These are phyloP conservation scores for Tragelaphus buxtoni DNA, from an alignment of 2,113 vertebrate genomes.

Conservation along the genomic window DNA sequence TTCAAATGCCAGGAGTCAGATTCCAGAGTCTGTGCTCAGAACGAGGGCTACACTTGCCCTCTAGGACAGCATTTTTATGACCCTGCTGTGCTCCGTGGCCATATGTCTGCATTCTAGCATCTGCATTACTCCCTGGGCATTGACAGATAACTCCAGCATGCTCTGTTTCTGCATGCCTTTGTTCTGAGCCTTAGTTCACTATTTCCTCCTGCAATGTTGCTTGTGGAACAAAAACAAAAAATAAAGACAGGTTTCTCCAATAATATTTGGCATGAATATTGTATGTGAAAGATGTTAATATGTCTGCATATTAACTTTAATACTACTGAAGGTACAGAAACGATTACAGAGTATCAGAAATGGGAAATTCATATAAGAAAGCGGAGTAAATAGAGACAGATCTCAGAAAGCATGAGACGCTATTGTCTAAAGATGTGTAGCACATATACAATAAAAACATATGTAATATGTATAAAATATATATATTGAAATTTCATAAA, in stretches of 20 bases:
- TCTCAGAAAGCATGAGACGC: background rate
- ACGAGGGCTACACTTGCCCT: rapidly evolving
- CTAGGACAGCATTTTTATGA: background rate
- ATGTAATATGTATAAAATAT: background rate
- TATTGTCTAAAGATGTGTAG: background rate
- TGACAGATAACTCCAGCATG: rapidly evolving
- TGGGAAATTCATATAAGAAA: background rate
- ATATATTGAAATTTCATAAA: background rate
- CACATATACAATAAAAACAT: background rate
- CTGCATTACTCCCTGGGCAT: rapidly evolving
- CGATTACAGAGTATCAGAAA: background rate
- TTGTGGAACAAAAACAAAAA: background rate
- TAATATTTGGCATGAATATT: background rate
- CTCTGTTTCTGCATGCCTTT: background rate
- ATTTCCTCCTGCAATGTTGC: background rate
- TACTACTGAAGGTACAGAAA: background rate
- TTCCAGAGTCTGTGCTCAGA: background rate
- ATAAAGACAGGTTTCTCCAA: background rate
- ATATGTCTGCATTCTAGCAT: too few relatives aligned
- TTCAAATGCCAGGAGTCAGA: background rate
- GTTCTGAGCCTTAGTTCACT: background rate
- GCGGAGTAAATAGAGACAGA: background rate
- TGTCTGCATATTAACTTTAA: background rate
- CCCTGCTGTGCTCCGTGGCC: rapidly evolving
- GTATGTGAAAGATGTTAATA: background rate